Base-by-base conservation (phyloP, 2,888 invertebrate species). In the Oscheius myriophilus region DNA sequence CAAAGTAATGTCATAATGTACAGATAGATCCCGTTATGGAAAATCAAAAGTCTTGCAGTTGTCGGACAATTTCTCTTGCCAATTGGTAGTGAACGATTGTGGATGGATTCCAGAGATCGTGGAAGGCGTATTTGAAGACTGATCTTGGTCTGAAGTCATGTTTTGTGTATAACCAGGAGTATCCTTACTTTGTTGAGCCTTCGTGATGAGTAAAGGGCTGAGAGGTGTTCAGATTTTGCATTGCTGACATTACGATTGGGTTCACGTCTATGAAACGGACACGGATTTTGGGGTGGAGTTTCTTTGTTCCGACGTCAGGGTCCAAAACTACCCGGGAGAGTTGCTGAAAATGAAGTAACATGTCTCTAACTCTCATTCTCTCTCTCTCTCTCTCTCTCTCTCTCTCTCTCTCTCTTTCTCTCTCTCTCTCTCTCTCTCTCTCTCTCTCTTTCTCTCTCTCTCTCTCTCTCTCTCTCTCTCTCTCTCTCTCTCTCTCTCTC, bases 101-200 rank as follows among this genome's bases (percentile, higher is more conserved):
- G 0, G 81, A 81, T 2, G 82, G 82, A 49, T 80, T 78, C 81
- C 81, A 82, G 2, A 82, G 71, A 64, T 82, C 82, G 62, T 81
- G 79, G 53, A 74, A 82, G 25, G 80, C 82, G 55, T 72, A 82
- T 16, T 71, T 67, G 62, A 75, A 77, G 21, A 80, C 71, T n/a
- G 78, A 67, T 41, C 76, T 74, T 6, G 75, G 73, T 11, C 81
- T 82, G 72, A 51, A 71, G 43, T 46, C n/a, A 54, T 3, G 51
- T 14, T 51, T 1, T 3, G 12, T 18, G 23, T 12, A 51, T 25
- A n/a, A n/a, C n/a, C n/a, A n/a, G n/a, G n/a, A n/a, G 21, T 42
- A 21, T 53, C 49, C 77, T 58, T 53, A 82, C 82, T 71, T 65
- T 21, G 79, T 75, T 46, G 79, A 73, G 6, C 75, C 70, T 6